A percentile compares a stretch with the other conserved stretches of the same genome.
These are phyloP conservation scores for Gila orcuttii DNA, from an alignment of 2,113 vertebrate genomes.

Conservation along the genomic window DNA sequence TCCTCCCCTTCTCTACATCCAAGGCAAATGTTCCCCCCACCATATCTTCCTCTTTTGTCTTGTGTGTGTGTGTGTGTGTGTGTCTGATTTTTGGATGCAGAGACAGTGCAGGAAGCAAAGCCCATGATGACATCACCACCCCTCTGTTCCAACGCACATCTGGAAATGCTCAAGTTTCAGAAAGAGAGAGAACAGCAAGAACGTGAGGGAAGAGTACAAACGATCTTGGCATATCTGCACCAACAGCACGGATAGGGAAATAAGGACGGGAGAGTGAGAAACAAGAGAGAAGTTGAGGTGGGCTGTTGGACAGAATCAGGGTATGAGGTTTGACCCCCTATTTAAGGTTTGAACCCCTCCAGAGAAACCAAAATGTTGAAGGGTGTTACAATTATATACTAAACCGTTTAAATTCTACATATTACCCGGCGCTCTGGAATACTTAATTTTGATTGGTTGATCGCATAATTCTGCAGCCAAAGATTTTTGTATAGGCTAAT, in stretches of 20 bases:
- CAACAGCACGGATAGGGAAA: not conserved
- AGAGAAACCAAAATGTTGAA: not conserved
- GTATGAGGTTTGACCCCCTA: not conserved
- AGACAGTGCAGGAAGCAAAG: slow-evolving; percentile 58
- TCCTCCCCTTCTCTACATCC: slow-evolving; percentile 10
- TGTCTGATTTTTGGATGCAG: slow-evolving; percentile 64
- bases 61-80: not conserved
- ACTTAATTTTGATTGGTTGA: not conserved
- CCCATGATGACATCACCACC: slow-evolving; percentile 76
- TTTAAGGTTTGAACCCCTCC: not conserved
- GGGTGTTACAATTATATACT: not conserved
- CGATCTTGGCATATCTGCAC: slow-evolving; percentile 15
- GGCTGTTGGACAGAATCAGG: not conserved
- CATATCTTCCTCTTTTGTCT: slow-evolving; percentile 7
- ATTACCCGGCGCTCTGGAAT: not conserved
- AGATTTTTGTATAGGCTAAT: no score
- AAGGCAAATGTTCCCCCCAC: slow-evolving; percentile 8
- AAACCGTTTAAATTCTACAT: not conserved
- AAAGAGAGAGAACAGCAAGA: not conserved
- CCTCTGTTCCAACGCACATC: slow-evolving; percentile 67
- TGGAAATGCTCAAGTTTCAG: slow-evolving; percentile 69
- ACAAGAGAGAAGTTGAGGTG: not conserved
- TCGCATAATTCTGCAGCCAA: not conserved
- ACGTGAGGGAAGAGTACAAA: slow-evolving; percentile 27
- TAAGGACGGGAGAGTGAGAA: not conserved